Percentiles rank a stretch among this genome's conserved stretches.
Conservation (phyloP, 2,888 invertebrate species). For the Bombyx huttoni region DNA sequence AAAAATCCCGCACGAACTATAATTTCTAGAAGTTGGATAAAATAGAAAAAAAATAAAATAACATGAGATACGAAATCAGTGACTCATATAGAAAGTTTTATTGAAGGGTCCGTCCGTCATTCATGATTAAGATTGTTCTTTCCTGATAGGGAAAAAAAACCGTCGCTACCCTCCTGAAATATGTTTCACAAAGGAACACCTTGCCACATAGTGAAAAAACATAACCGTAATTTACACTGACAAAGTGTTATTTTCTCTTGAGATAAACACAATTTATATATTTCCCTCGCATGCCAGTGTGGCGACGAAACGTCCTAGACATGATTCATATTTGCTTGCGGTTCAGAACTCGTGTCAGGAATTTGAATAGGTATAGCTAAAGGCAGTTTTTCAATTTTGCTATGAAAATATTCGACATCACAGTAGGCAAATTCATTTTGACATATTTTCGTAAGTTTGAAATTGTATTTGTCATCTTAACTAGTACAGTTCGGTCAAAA, state of each 20-base stretch:
- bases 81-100: no score
- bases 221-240: slow-evolving; percentile 1
- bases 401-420: background rate
- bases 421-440: background rate
- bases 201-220: background rate
- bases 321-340: slow-evolving; percentile 1
- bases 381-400: background rate
- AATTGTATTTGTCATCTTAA: no score
- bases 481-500: no score
- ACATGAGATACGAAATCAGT: no score
- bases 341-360: background rate
- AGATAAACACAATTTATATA: background rate
- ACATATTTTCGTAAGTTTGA: no score
- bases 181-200: background rate
- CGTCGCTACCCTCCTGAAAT: background rate
- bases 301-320: slow-evolving; percentile 1
- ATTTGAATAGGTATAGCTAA: background rate
- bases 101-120: no score
- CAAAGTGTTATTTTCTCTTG: slow-evolving; percentile 2
- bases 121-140: background rate
- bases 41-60: no score
- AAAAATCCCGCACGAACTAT: no score
- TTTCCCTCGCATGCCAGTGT: background rate
- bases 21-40: no score
- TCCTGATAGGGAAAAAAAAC: background rate